phyloP scores from a whole-genome alignment of 2,797 vertebrate genomes.

The Acrocephalus scirpaceus region DNA sequence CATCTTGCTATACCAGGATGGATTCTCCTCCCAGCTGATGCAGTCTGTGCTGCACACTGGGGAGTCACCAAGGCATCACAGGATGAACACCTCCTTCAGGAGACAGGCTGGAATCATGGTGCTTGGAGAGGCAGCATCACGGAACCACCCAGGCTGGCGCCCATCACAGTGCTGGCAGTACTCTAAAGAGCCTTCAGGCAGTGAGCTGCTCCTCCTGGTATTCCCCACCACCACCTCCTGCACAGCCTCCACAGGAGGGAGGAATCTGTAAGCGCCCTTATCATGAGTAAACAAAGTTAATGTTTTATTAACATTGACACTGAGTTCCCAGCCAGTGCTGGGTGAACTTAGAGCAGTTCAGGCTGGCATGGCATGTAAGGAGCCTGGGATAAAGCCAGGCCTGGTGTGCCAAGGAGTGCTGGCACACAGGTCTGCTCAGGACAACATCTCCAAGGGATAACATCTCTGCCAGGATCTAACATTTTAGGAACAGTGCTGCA shows the following conservation, averaged over 20 bases:
- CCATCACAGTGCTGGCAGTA: accelerated
- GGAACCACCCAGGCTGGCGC: not conserved
- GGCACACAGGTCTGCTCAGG: not conserved
- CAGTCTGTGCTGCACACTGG: accelerated
- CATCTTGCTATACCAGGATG: not conserved
- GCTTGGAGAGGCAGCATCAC: not conserved
- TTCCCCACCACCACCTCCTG: not conserved
- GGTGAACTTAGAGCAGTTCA: not conserved
- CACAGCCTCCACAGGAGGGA: not conserved
- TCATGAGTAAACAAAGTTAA: not conserved
- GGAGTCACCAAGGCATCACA: not conserved
- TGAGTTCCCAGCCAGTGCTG: accelerated
- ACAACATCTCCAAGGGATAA: not conserved
- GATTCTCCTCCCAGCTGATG: not conserved
- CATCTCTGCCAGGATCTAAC: not conserved
- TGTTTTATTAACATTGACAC: not conserved
- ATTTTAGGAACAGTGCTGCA: not conserved
- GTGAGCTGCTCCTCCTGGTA: not conserved
- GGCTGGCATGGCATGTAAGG: not conserved
- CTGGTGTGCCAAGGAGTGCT: not conserved
- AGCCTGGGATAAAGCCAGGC: not conserved
- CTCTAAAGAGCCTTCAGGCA: not conserved
- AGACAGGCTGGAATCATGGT: not conserved
- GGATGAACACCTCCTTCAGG: not conserved
- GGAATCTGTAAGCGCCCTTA: not conserved